Conservation (phyloP, 2,113 vertebrate genomes). For the Ceuthmochares aereus region DNA sequence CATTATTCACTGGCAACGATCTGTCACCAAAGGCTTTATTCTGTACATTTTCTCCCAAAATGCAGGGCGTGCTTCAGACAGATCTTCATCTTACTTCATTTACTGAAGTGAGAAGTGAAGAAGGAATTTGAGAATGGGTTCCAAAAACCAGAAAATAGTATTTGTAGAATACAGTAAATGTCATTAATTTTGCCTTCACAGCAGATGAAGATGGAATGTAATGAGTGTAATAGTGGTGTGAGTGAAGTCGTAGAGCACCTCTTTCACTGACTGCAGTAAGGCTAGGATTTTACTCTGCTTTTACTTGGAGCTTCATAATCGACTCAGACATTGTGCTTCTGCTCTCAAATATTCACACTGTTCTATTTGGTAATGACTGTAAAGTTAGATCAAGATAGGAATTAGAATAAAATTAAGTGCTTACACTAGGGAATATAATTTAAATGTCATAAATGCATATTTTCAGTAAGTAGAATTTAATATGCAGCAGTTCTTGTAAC, state of each 20-base stretch:
- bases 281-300: background rate
- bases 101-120: background rate
- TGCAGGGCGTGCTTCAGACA: background rate
- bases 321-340: background rate
- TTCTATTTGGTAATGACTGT: slow-evolving; percentile 32
- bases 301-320: background rate
- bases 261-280: background rate
- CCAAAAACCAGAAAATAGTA: background rate
- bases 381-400: slow-evolving; percentile 58
- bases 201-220: background rate
- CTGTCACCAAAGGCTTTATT: background rate
- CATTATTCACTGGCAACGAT: background rate
- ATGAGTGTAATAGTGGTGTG: background rate
- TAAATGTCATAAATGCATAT: slow-evolving; percentile 68
- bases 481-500: slow-evolving; percentile 65
- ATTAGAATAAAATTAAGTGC: slow-evolving; percentile 54
- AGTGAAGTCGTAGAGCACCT: background rate
- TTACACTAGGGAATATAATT: slow-evolving; percentile 40
- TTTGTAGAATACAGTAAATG: background rate
- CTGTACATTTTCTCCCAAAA: background rate
- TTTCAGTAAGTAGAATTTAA: slow-evolving; percentile 56
- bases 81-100: background rate
- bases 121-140: background rate
- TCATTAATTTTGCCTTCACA: background rate
- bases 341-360: background rate